Evolutionary conservation across 2,113 vertebrate species (phyloP).

Genomic region (Cyphomyrus plagiostoma): DNA sequence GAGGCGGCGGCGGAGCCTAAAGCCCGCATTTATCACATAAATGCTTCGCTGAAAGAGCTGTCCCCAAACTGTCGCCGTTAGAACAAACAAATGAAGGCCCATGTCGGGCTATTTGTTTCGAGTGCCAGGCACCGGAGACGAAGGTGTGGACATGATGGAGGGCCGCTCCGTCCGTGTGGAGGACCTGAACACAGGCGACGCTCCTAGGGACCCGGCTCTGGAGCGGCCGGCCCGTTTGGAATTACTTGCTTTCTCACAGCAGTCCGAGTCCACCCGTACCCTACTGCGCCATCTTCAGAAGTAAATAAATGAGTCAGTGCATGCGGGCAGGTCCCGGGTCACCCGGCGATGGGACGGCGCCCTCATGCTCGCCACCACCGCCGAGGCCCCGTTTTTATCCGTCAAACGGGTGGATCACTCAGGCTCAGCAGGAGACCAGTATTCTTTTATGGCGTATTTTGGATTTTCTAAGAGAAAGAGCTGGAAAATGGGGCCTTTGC

Average conservation of each 20-base stretch:
- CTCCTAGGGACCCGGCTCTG: neutral
- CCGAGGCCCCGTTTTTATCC: neutral
- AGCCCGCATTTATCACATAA: slow-evolving; percentile 22
- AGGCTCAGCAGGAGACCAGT: neutral
- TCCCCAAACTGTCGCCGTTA: slow-evolving; percentile 26
- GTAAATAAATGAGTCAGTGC: neutral
- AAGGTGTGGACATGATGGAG: slow-evolving; percentile 14
- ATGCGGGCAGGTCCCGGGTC: neutral
- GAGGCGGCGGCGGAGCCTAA: slow-evolving; percentile 10
- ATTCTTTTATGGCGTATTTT: neutral
- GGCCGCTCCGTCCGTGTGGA: neutral
- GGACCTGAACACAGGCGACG: neutral
- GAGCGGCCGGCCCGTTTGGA: neutral
- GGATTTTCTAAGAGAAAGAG: neutral
- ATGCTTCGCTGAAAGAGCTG: slow-evolving; percentile 18
- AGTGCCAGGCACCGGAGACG: neutral
- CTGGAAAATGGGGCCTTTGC: neutral
- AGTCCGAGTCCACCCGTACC: neutral
- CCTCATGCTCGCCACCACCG: neutral
- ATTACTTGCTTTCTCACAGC: neutral
- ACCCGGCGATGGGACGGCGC: neutral
- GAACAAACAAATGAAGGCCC: slow-evolving; percentile 19
- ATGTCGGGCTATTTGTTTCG: slow-evolving; percentile 18
- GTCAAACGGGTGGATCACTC: neutral
- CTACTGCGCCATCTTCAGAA: neutral